Base-by-base conservation (phyloP, 1,140 invertebrate species). In the Pentalonia nigronervosa region DNA sequence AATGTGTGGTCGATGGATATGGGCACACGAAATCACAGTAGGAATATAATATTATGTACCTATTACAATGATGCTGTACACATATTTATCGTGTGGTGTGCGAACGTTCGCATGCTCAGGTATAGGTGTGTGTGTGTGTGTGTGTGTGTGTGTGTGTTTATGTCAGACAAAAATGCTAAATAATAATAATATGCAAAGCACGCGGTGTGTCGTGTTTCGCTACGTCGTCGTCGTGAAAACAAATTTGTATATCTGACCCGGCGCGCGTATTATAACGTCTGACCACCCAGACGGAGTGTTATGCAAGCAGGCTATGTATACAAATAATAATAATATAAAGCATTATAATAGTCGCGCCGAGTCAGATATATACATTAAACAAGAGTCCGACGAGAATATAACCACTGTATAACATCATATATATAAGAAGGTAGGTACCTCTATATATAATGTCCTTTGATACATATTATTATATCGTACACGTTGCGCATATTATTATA, bases 211-310 rank as follows among this genome's bases (percentile, higher is more conserved):
- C 84, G 50, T 41, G 90, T 91, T 91, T 60, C 30, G 41, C 67
- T 81, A 34, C 60, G 45, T 83, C 91, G 41, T 41, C 41, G 41
- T 41, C 41, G 91, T 83, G 67, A 41, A 92, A 92, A 92, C 91
- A 92, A 92, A 92, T 92, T 92, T 92, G 91, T 92, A 92, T 83
- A 91, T 76, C 47, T n/a, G 60, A 83, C 45, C 47, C 76, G 90
- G 45, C 90, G 30, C 90, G 36, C 47, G 47, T 48, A 34, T 47
- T 92, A 83, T 83, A 67, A 76, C n/a, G 60, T 92, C 45, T 83
- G 91, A 92, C 91, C 91, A 92, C 91, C 91, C 91, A 92, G 91
- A 92, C 25, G 60, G 91, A 83, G 36, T 34, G 41, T 92, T 34
- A 50, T 83, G 21, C 45, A 53, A 48, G 30, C 41, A 41, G 4